A percentile compares a stretch with the other conserved stretches of the same genome.
Evolutionary conservation across 2,113 vertebrate species (phyloP).

Genomic region (Paratilapia polleni): DNA sequence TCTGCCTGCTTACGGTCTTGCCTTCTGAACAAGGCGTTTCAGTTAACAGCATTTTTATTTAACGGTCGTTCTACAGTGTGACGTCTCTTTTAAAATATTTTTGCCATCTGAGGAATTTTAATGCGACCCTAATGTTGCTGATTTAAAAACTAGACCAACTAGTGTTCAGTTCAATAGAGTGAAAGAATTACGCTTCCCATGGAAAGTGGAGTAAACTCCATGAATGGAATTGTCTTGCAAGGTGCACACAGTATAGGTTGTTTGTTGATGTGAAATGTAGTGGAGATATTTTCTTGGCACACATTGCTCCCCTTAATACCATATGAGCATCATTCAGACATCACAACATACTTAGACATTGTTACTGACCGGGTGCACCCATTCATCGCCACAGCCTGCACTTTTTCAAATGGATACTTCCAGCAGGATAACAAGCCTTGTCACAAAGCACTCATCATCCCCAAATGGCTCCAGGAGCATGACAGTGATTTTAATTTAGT

Average conservation of each 20-base stretch:
- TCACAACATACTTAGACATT: constrained; percentile 20
- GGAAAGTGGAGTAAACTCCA: background rate
- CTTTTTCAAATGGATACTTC: constrained; percentile 42
- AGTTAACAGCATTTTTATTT: background rate
- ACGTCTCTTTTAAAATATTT: background rate
- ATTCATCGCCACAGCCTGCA: constrained; percentile 18
- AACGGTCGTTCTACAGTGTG: background rate
- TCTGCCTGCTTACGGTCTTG: background rate
- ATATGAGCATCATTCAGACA: constrained; percentile 3
- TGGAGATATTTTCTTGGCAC: constrained; percentile 11
- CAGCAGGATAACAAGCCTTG: constrained; percentile 42
- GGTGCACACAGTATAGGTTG: background rate
- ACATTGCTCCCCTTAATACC: background rate
- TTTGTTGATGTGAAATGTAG: background rate
- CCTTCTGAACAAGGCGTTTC: background rate
- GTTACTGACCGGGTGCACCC: constrained; percentile 43
- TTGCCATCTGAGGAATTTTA: background rate
- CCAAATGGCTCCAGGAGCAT: constrained; percentile 47
- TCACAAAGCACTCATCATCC: constrained; percentile 48
- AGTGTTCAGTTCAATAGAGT: background rate
- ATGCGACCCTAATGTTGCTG: background rate
- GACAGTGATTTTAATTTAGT: constrained; percentile 62
- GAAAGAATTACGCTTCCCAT: background rate
- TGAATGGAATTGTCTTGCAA: background rate
- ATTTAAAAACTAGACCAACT: background rate